Evolutionary conservation across 2,888 invertebrate genomes (phyloP), one percentile per base, ranked within the genome.

Genomic region (Tillus elongatus): DNA sequence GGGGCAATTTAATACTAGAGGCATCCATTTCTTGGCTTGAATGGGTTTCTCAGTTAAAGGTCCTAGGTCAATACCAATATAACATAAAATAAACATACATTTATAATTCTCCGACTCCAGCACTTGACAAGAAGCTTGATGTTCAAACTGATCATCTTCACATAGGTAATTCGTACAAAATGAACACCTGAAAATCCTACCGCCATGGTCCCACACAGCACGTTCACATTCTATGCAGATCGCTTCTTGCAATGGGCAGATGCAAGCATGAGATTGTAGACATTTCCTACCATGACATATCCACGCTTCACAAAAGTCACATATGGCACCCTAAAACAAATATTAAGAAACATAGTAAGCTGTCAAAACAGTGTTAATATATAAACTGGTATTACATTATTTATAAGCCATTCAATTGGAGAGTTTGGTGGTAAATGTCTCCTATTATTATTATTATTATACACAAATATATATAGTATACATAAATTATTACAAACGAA

Each of bases 241-340:
- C 0, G 93, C 92, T 51, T 92, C 91, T 58, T 74, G 77, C 33
- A 96, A 68, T 0, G 93, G 89, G 58, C 96, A 96, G 1, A 79
- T 77, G 64, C 96, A 96, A 1, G 93, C 91, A 60, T 96, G 96
- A 0, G 77, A 69, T 27, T 83, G 84, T 15, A 96, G 73, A 56
- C 96, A 96, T 64, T 90, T 89, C 46, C 88, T 75, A 0, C 92
- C 90, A 59, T 96, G 96, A 54, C 96, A 96, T 27, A 96, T 80
- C 91, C 93, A 96, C 0, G 95, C 93, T 70, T 96, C 96, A 58
- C 96, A 96, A 66, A 83, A 90, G 68, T 96, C 96, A 64, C 96
- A 96, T 53, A 96, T 87, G 1, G 95, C 96, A 30, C 95, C 95
- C 88, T 87, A 54, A 13, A 58, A 45, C 39, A 30, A 15, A 30